Base-by-base conservation (phyloP, 2,113 vertebrate genomes). In the Emydura subglobosa region DNA sequence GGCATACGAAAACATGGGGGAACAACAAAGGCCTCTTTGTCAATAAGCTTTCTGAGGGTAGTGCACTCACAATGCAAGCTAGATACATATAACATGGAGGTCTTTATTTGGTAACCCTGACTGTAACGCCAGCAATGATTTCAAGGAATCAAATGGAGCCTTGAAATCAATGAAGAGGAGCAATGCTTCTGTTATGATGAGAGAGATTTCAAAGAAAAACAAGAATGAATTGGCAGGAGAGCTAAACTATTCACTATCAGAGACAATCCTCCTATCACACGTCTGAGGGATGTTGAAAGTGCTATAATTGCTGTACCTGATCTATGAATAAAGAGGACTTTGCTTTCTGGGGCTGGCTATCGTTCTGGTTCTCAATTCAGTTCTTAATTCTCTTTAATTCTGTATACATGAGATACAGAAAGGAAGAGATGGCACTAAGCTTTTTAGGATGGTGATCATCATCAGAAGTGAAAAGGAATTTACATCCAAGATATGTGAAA, bases 401-500 rank as follows among this genome's bases (percentile, higher is more conserved):
- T 14, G 1, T 49, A 24, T 27, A 49, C 6, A n/a, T 17, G 6
- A 10, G 31, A 5, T 1, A 10, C 59, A 42, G 51, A 51, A 82
- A 57, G n/a, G 54, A 29, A 44, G 4, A 57, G 39, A 29, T 54
- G 42, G 81, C 39, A 31, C 25, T 31, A 8, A 81, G 6, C 17
- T 47, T 59, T 82, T 16, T 6, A 25, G 24, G 79, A 3, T 39
- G 12, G 65, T 3, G 76, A 76, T 1, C 25, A 81, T 65, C n/a
- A 6, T 10, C 5, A 68, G 76, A 44, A 85, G 51, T 4, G 65
- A 39, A 1, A 59, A 31, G 94, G 1, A 14, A 12, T 0, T 50
- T 1, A 0, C 1, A 39, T 3, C 17, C 10, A 55, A 39, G 57
- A 79, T 10, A 27, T 1, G 29, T 55, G 7, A 44, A 61, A 1